Evolutionary conservation across 2,888 invertebrate species (phyloP).

Genomic region (Tipula lateralis): DNA sequence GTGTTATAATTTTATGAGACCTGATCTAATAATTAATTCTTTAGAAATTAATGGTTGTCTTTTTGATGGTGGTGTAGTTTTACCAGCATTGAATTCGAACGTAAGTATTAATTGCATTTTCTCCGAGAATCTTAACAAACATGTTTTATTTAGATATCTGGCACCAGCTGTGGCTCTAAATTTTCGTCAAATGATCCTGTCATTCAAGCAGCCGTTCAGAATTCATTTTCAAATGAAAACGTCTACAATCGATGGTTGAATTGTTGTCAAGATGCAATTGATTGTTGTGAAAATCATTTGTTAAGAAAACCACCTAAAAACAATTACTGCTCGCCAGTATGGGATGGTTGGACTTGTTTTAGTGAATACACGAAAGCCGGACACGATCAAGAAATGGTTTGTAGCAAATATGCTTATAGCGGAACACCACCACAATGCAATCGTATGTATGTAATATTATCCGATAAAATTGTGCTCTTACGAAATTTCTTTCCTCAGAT

Average conservation of each 20-base stretch:
- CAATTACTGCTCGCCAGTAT: slow-evolving; percentile 53
- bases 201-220: slow-evolving; percentile 32
- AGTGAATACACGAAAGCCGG: slow-evolving; percentile 46
- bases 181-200: not conserved
- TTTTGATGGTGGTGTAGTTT: not conserved
- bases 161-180: not conserved
- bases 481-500: slow-evolving; percentile 48
- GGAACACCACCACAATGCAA: slow-evolving; percentile 53
- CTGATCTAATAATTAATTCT: slow-evolving; percentile 35
- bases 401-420: slow-evolving; percentile 58
- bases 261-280: slow-evolving; percentile 36
- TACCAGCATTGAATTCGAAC: not conserved
- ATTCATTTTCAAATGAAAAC: slow-evolving; percentile 35
- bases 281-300: slow-evolving; percentile 34
- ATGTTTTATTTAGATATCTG: slow-evolving; percentile 30
- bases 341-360: slow-evolving; percentile 65
- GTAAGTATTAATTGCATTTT: slow-evolving; percentile 6
- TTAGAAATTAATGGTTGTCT: not conserved
- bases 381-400: slow-evolving; percentile 49
- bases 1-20: slow-evolving; percentile 37
- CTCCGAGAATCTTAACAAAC: not conserved
- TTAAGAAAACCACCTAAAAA: slow-evolving; percentile 32
- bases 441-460: slow-evolving; percentile 49
- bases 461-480: not conserved
- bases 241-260: slow-evolving; percentile 35